Evolutionary conservation across 2,888 invertebrate species (phyloP).

Genomic region (Bellardia pandia): DNA sequence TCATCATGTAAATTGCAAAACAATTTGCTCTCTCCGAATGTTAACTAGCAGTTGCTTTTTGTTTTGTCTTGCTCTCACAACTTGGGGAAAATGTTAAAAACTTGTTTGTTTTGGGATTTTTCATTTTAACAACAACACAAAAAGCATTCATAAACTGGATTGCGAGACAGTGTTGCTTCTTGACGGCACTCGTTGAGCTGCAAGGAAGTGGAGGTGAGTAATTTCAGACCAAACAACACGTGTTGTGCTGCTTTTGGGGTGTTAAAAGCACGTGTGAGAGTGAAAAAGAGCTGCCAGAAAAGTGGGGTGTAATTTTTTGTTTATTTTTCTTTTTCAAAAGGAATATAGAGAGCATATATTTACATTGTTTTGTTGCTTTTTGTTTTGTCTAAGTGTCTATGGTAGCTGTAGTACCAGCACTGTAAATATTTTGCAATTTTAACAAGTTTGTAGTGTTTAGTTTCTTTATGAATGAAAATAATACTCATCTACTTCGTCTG

Average conservation of each 20-base stretch:
- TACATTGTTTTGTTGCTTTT: not conserved
- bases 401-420: not conserved
- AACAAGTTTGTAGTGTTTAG: not conserved
- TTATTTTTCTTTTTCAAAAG: not conserved
- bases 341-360: not conserved
- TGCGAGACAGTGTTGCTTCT: not conserved
- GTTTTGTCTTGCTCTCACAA: not conserved
- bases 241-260: conserved; percentile 8
- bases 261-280: conserved; percentile 29
- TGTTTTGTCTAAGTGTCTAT: not conserved
- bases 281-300: not conserved
- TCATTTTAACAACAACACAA: not conserved
- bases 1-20: conserved; percentile 27
- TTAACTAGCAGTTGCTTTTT: conserved; percentile 41
- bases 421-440: not conserved
- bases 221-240: conserved; percentile 21
- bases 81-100: conserved; percentile 48
- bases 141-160: not conserved
- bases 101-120: conserved; percentile 67
- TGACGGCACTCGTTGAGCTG: not conserved
- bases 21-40: conserved; percentile 48
- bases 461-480: not conserved
- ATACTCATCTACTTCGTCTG: not conserved
- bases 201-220: not conserved
- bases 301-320: not conserved